Percentiles rank a stretch among this genome's conserved stretches.
phyloP scores from a whole-genome alignment of 2,888 invertebrate genomes.

The Sminthurinus aureus region DNA sequence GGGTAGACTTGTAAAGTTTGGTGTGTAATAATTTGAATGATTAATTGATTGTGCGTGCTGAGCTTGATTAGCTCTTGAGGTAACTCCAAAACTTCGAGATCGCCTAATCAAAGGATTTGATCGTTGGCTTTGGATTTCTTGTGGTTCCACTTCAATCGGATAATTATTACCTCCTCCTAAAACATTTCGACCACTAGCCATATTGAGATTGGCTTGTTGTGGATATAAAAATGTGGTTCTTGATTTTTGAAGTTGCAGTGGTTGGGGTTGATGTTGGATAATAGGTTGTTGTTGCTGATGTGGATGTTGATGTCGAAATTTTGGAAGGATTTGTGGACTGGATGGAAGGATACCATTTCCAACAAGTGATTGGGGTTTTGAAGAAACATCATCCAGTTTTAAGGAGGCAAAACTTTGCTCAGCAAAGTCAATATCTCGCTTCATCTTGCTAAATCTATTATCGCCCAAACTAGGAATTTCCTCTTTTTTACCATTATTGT shows the following conservation, averaged over 20 bases:
- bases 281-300: background rate
- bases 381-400: constrained; percentile 2
- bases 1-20: background rate
- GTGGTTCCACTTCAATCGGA: background rate
- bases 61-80: constrained; percentile 11
- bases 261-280: background rate
- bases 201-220: background rate
- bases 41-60: too few species aligned
- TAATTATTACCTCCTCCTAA: background rate
- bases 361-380: background rate
- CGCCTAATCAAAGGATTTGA: constrained; percentile 23
- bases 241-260: constrained; percentile 21
- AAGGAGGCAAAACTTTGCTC: constrained; percentile 23
- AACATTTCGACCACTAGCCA: background rate
- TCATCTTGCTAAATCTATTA: constrained; percentile 32
- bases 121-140: background rate
- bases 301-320: constrained; percentile 2
- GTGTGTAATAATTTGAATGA: background rate
- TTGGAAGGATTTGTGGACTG: background rate
- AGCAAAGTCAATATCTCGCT: constrained; percentile 31
- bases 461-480: background rate
- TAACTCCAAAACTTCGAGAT: constrained; percentile 57
- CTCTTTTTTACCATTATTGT: too few species aligned
- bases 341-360: background rate
- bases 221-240: constrained; percentile 12